Evolutionary conservation across 2,113 vertebrate species (phyloP).

Genomic region (Megaceryle torquata): DNA sequence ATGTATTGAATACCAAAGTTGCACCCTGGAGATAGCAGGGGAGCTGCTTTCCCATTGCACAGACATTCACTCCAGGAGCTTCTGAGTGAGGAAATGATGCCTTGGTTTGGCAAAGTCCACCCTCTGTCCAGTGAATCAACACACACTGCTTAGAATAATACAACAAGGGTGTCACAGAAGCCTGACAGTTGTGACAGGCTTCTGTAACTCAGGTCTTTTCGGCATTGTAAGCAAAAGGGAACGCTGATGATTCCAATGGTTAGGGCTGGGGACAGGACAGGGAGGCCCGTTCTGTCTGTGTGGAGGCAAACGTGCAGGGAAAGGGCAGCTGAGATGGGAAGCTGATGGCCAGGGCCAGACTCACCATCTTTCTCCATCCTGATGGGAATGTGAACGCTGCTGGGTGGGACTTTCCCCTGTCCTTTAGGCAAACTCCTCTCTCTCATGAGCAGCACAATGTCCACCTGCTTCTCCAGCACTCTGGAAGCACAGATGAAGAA

Average conservation of each 20-base stretch:
- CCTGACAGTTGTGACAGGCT: background rate
- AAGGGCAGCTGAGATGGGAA: background rate
- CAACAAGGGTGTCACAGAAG: background rate
- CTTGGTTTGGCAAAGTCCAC: background rate
- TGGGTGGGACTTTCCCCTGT: background rate
- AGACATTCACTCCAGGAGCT: background rate
- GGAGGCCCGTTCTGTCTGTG: background rate
- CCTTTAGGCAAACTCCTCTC: background rate
- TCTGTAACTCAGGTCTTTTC: background rate
- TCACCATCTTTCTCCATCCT: background rate
- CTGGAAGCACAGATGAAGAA: background rate
- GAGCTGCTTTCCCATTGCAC: background rate
- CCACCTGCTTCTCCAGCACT: background rate
- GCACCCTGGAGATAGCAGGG: background rate
- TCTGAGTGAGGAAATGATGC: background rate
- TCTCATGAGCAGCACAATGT: background rate
- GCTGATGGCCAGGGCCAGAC: background rate
- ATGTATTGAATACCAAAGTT: background rate
- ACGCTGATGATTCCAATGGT: background rate
- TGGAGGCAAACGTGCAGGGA: accelerated
- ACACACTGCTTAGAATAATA: background rate
- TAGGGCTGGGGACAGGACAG: background rate
- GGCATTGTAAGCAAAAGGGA: background rate
- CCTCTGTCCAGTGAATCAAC: background rate
- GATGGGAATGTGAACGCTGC: background rate